Base-by-base conservation (phyloP, 2,113 vertebrate genomes). In the Trematocara unimaculatum region DNA sequence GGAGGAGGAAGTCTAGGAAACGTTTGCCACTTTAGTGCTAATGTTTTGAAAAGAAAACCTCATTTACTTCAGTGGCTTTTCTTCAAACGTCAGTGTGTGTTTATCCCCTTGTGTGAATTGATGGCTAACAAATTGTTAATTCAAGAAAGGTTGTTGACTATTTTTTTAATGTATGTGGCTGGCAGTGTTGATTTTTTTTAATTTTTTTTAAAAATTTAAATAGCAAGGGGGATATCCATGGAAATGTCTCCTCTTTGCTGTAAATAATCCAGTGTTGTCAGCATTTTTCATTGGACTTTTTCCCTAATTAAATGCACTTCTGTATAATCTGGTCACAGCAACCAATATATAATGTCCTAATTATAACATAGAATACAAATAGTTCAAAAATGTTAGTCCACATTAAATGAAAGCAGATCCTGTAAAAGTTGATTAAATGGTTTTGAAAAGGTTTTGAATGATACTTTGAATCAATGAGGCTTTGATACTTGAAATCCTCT, bases 31-130 rank as follows among this genome's bases (percentile, higher is more conserved):
- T 29, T 38, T 20, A 56, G 90, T 92, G 94, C 90, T 88, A 94
- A 90, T 81, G 60, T 42, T 89, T 92, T 90, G 91, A 92, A 94
- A 89, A 90, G 89, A 92, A 90, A 92, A 91, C 58, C 80, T 94
- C 1, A 94, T 96, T 95, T 94, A 93, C 92, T 93, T 92, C 78
- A 92, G 53, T 92, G 83, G 54, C 74, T 83, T 83, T 58, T 81
- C 42, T 29, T 45, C 35, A 56, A 12, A 83, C 45, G 49, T 47
- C 74, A 77, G 12, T 51, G 26, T 82, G 79, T 92, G 85, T 87
- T 93, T 84, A 78, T 87, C 45, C 20, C 77, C 35, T 81, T 4
- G 55, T 93, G 93, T 85, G 83, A 95, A 89, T 88, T 62, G 62
- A 92, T 80, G 33, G 74, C 58, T 81, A 83, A 90, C 72, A 49